Conservation (phyloP, 92 coral and sea anemone species). For the Zoanthus sociatus region DNA sequence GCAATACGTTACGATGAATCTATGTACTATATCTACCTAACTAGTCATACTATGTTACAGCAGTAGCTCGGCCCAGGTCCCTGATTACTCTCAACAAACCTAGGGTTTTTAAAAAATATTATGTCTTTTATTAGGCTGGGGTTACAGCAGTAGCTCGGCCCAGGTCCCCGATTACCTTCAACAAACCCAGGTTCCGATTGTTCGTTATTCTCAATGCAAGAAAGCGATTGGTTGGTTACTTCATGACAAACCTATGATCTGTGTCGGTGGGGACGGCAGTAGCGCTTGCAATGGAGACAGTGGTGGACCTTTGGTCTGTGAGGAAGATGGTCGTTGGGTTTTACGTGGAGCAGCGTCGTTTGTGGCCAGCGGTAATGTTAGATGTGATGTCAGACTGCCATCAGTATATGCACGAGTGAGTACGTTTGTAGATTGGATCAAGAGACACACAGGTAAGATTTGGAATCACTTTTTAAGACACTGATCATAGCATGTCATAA, state of each 20-base stretch:
- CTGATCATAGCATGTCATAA: no score
- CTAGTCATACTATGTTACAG: background rate
- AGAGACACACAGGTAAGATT: constrained; percentile 21
- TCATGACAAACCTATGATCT: constrained; percentile 34
- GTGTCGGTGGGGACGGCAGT: constrained; percentile 22
- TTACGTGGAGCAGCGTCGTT: constrained; percentile 34
- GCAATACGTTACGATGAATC: no score
- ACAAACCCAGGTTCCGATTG: constrained; percentile 31
- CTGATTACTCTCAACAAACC: background rate
- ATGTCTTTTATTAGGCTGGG: constrained; percentile 19
- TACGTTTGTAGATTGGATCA: constrained; percentile 28
- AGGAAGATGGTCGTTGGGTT: constrained; percentile 38
- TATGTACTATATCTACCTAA: no score
- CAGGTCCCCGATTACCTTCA: constrained; percentile 27
- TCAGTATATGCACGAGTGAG: constrained; percentile 38
- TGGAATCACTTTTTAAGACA: background rate
- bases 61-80: constrained; percentile 31
- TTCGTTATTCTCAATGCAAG: constrained; percentile 4
- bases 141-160: constrained; percentile 35
- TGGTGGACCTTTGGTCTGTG: constrained; percentile 32
- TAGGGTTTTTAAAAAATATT: background rate
- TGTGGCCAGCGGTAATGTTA: constrained; percentile 33
- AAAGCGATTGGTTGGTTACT: constrained; percentile 23
- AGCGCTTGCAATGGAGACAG: constrained; percentile 44
- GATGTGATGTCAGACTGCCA: constrained; percentile 31